These are phyloP conservation scores for Lagocephalus sceleratus DNA, from an alignment of 2,797 vertebrate genomes.

Conservation along the genomic window DNA sequence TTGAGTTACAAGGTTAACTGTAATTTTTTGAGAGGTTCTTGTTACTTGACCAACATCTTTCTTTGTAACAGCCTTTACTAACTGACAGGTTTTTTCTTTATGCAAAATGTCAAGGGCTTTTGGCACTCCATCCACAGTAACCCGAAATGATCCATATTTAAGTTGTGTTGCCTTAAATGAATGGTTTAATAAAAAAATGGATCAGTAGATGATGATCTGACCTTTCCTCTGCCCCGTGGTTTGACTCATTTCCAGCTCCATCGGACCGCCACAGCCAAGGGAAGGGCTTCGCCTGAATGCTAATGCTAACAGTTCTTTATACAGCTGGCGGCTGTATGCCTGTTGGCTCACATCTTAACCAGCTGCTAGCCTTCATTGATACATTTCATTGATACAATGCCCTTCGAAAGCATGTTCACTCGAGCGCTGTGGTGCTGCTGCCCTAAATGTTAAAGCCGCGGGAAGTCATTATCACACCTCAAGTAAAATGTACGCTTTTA, in stretches of 20 bases:
- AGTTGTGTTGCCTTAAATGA: conserved; percentile 84
- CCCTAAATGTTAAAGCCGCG: conserved; percentile 13
- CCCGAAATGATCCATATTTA: conserved; percentile 75
- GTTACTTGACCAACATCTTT: conserved; percentile 64
- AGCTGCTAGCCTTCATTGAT: conserved; percentile 22
- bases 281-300: conserved; percentile 17
- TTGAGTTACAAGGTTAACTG: conserved; percentile 45
- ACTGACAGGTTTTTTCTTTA: conserved; percentile 74
- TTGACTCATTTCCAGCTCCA: neutral
- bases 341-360: conserved; percentile 18
- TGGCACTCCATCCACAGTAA: conserved; percentile 93
- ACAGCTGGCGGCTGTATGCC: conserved; percentile 13
- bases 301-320: conserved; percentile 1
- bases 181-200: conserved; percentile 63
- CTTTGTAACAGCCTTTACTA: conserved; percentile 72
- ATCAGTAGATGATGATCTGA: conserved; percentile 58
- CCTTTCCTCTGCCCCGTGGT: conserved; percentile 44
- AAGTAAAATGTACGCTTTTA: conserved; percentile 11
- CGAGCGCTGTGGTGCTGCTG: conserved; percentile 19
- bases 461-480: conserved; percentile 12
- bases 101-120: conserved; percentile 83
- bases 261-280: conserved; percentile 29
- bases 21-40: conserved; percentile 64
- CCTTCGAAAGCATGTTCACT: neutral
- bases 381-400: conserved; percentile 12